Conservation (phyloP, 2,888 invertebrate species). For the Noctua pronuba region DNA sequence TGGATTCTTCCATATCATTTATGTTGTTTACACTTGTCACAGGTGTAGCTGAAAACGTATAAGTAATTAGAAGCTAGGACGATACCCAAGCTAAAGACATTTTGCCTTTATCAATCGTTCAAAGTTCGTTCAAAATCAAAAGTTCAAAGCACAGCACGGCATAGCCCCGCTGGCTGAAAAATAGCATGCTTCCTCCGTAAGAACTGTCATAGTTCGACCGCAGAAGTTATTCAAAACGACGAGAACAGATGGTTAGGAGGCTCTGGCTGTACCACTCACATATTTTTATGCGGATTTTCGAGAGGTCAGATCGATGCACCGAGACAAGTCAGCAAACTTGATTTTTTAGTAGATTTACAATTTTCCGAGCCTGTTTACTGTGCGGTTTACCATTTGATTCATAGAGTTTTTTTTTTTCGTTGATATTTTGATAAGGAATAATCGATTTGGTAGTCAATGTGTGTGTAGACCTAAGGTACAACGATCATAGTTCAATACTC, state of each 20-base stretch:
- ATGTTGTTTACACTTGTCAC: conserved; percentile 79
- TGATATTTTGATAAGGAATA: background rate
- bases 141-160: background rate
- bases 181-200: background rate
- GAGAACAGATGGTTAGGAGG: background rate
- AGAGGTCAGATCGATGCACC: background rate
- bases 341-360: background rate
- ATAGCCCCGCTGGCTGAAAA: background rate
- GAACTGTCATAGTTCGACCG: background rate
- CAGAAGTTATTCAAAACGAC: background rate
- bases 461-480: background rate
- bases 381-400: background rate
- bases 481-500: conserved; percentile 60
- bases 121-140: too few relatives aligned
- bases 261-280: background rate
- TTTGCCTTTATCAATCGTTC: background rate
- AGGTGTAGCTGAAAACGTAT: conserved; percentile 75
- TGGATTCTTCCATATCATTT: conserved; percentile 74
- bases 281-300: background rate
- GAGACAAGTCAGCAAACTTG: background rate
- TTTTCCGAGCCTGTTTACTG: background rate
- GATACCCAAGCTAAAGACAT: background rate
- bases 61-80: background rate
- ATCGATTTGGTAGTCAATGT: background rate
- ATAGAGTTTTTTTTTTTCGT: background rate